phyloP scores from a whole-genome alignment of 2,113 vertebrate species.

The Mystacornis crossleyi region DNA sequence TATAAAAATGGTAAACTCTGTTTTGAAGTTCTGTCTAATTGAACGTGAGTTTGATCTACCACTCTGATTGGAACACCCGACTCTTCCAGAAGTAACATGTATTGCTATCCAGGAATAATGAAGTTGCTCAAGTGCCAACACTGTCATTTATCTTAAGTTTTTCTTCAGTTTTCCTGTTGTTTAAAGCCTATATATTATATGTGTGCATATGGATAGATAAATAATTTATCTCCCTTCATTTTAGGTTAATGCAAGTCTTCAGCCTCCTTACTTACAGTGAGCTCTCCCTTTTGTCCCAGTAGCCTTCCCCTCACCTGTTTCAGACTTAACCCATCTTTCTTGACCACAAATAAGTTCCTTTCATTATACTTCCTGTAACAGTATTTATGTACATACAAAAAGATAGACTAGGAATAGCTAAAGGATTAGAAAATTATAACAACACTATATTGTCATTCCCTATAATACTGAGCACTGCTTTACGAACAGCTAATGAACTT shows the following conservation, averaged over 20 bases:
- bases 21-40: not conserved
- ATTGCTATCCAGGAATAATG: not conserved
- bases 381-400: not conserved
- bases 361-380: not conserved
- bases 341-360: not conserved
- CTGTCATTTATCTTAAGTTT: not conserved
- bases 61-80: not conserved
- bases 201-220: not conserved
- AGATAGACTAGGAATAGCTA: not conserved
- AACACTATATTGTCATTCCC: not conserved
- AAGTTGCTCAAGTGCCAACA: not conserved
- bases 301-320: not conserved
- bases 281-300: not conserved
- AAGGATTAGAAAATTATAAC: not conserved
- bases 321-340: not conserved
- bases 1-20: not conserved
- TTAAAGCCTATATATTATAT: not conserved
- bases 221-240: not conserved
- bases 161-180: not conserved
- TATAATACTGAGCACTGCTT: not conserved
- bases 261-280: not conserved
- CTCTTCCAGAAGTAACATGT: not conserved
- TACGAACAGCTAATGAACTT: not conserved
- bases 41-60: rapidly evolving
- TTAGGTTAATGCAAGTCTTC: not conserved